Evolutionary conservation across 2,888 invertebrate species (phyloP).

Genomic region (Ectemnius continuus): DNA sequence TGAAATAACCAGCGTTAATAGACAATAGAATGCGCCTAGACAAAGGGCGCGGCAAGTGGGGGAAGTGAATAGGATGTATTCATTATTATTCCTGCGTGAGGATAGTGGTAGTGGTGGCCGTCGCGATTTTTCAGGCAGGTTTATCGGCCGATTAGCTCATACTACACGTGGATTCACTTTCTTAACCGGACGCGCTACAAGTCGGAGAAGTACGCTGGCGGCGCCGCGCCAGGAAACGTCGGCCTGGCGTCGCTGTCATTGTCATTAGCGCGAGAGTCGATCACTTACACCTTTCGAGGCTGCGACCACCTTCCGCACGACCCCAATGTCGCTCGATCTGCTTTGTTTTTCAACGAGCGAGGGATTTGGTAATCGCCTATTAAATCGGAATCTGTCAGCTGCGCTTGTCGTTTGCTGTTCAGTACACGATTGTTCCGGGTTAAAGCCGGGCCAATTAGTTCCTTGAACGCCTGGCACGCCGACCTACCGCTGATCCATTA

Average conservation of each 20-base stretch:
- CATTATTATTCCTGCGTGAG: conserved; percentile 33
- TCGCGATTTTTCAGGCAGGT: conserved; percentile 47
- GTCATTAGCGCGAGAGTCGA: conserved; percentile 57
- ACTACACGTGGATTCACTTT: conserved; percentile 61
- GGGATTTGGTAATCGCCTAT: too few relatives aligned
- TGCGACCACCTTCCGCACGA: too few relatives aligned
- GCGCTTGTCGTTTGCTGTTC: too few relatives aligned
- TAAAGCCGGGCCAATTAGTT: too few relatives aligned
- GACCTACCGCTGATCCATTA: too few relatives aligned
- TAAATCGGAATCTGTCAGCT: too few relatives aligned
- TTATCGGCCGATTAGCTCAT: conserved; percentile 55
- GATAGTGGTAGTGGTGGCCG: conserved; percentile 29
- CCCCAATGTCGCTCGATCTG: too few relatives aligned
- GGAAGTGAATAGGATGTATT: conserved; percentile 2
- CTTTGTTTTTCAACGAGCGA: too few relatives aligned
- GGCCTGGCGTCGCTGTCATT: conserved; percentile 31
- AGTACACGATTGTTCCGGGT: too few relatives aligned
- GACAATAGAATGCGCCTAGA: neutral
- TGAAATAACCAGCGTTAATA: too few relatives aligned
- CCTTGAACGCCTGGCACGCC: too few relatives aligned
- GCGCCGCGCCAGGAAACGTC: conserved; percentile 34
- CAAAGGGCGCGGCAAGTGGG: neutral
- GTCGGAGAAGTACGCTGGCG: conserved; percentile 12
- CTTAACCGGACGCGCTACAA: conserved; percentile 40
- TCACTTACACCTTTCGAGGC: neutral